A percentile compares a stretch with the other conserved stretches of the same genome.
phyloP scores from a whole-genome alignment of 2,113 vertebrate species.

The Sylvia atricapilla region DNA sequence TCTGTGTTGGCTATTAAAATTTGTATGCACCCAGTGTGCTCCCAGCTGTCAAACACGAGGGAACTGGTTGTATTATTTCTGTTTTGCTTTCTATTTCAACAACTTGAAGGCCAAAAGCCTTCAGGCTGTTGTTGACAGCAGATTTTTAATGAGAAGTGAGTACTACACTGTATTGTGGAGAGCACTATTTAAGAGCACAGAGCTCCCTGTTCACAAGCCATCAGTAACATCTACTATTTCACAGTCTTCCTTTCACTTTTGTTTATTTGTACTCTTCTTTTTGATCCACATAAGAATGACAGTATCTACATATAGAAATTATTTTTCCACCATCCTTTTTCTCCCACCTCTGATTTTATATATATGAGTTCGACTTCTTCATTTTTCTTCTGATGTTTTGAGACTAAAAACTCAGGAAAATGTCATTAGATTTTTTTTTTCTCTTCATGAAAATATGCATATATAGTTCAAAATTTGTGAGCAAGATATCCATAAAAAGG shows the following conservation, averaged over 20 bases:
- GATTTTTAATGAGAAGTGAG: background rate
- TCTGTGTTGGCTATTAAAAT: background rate
- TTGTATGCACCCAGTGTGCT: background rate
- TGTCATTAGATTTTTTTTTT: background rate
- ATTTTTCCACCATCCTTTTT: background rate
- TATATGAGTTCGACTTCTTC: background rate
- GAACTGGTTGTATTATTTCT: background rate
- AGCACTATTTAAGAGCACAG: background rate
- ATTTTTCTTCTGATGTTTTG: background rate
- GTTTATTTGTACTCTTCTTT: background rate
- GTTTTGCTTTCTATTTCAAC: background rate
- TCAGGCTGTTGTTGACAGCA: background rate
- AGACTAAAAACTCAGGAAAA: background rate
- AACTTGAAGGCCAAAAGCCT: background rate
- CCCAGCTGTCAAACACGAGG: background rate
- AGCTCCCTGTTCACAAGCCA: background rate
- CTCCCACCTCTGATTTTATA: background rate
- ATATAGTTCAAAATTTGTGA: background rate
- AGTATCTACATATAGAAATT: background rate
- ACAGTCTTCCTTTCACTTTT: background rate
- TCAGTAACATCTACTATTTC: background rate
- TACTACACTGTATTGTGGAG: background rate
- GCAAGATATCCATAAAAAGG: background rate
- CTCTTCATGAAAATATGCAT: background rate
- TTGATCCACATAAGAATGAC: background rate